These are phyloP conservation scores for Vombatus ursinus DNA, from an alignment of 2,113 vertebrate genomes.

Conservation along the genomic window DNA sequence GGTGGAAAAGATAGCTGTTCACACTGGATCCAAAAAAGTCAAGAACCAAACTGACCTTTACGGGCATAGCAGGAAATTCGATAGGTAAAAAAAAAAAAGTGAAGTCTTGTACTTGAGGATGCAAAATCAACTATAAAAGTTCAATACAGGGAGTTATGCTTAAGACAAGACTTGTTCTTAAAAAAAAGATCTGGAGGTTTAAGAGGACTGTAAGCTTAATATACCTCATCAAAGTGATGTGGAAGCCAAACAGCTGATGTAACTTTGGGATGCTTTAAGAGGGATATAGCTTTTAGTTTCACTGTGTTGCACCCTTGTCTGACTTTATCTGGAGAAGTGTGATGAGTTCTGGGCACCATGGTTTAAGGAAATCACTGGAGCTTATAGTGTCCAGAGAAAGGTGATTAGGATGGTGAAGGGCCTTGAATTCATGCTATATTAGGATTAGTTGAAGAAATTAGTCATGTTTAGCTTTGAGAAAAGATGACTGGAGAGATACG, in stretches of 20 bases:
- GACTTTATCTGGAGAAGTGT: background rate
- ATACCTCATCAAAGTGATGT: background rate
- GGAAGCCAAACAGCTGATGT: background rate
- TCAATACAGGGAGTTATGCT: background rate
- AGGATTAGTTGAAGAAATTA: background rate
- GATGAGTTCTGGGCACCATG: background rate
- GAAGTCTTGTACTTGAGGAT: too few species aligned
- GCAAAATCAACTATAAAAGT: background rate
- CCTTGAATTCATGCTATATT: background rate
- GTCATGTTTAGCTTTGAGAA: background rate
- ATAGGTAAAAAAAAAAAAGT: background rate
- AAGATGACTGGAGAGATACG: background rate
- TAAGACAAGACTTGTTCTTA: background rate
- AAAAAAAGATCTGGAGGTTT: background rate
- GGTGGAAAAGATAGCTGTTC: background rate
- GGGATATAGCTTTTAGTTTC: background rate
- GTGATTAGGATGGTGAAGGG: background rate
- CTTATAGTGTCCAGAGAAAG: background rate
- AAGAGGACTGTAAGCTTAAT: background rate
- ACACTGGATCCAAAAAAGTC: background rate
- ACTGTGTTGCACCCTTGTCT: background rate
- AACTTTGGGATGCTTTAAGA: background rate
- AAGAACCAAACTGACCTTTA: background rate
- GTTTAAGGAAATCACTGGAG: background rate
- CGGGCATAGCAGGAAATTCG: background rate